These are phyloP conservation scores for Cyclopterus lumpus DNA, from an alignment of 2,797 vertebrate species.

Conservation along the genomic window DNA sequence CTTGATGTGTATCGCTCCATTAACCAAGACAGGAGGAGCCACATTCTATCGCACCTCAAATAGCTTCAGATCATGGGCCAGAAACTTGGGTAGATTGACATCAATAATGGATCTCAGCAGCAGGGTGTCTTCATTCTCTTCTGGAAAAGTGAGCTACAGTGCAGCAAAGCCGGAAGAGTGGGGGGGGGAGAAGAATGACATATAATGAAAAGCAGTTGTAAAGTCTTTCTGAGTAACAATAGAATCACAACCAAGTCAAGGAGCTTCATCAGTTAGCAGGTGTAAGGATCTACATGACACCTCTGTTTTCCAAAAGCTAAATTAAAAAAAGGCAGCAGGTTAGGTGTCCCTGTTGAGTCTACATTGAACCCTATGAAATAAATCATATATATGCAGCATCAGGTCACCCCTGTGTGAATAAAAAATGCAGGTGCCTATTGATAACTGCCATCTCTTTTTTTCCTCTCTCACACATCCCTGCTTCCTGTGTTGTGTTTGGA, in stretches of 20 bases:
- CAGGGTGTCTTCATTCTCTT: conserved; percentile 92
- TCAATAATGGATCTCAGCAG: conserved; percentile 92
- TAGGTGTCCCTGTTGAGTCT: conserved; percentile 28
- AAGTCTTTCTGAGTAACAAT: not conserved
- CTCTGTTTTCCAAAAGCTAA: not conserved
- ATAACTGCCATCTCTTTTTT: conserved; percentile 4
- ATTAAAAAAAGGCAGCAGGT: conserved; percentile 8
- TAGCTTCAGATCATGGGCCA: conserved; percentile 91
- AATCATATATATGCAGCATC: conserved; percentile 8
- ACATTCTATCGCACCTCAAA: conserved; percentile 86
- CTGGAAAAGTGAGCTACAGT: conserved; percentile 88
- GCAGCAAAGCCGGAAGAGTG: conserved; percentile 29
- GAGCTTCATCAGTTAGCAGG: not conserved
- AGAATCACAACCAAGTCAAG: not conserved
- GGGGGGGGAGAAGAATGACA: conserved; percentile 12
- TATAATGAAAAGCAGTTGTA: conserved; percentile 14
- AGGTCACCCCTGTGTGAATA: conserved; percentile 23
- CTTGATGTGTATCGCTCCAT: conserved; percentile 28
- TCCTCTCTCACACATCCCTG: conserved; percentile 10
- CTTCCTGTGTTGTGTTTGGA: conserved; percentile 12
- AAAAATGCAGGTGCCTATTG: not conserved
- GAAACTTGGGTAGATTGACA: conserved; percentile 93
- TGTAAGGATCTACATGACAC: conserved; percentile 2
- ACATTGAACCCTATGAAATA: conserved; percentile 42
- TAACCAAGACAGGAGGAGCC: conserved; percentile 36